A percentile compares a stretch with the other conserved stretches of the same genome.
phyloP scores from a whole-genome alignment of 2,797 vertebrate species.

The Lacerta bilineata region DNA sequence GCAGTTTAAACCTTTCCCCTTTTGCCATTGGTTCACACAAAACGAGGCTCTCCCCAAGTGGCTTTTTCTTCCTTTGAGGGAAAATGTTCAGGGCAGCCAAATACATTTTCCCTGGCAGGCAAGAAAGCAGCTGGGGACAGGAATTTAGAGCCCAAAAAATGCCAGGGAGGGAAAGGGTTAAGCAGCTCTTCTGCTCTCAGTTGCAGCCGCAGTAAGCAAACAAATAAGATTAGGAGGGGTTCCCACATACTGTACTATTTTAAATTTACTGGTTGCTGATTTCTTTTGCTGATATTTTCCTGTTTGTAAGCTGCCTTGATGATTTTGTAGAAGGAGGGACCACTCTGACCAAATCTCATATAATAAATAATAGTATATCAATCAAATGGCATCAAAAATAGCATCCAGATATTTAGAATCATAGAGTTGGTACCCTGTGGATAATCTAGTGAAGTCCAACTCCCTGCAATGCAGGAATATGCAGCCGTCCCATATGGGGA shows the following conservation, averaged over 20 bases:
- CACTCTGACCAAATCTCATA: not conserved
- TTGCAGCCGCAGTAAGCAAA: not conserved
- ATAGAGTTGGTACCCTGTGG: no score
- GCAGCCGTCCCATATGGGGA: no score
- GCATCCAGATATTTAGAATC: not conserved
- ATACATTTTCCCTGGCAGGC: not conserved
- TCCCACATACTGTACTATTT: not conserved
- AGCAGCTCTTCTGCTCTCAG: not conserved
- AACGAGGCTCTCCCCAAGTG: not conserved
- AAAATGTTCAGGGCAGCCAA: not conserved
- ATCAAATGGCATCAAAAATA: not conserved
- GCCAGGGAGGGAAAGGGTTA: not conserved
- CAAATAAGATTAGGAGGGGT: not conserved
- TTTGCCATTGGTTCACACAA: not conserved
- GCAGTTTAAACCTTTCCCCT: no score
- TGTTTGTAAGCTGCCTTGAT: not conserved
- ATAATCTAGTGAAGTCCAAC: no score
- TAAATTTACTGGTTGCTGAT: not conserved
- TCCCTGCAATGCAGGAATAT: no score
- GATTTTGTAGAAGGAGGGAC: not conserved
- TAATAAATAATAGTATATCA: not conserved
- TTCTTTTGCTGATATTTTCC: not conserved
- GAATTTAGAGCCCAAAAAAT: not conserved
- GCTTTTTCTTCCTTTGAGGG: not conserved
- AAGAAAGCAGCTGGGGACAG: not conserved